Evolutionary conservation across 2,888 invertebrate genomes (phyloP), one percentile per base, ranked within the genome.

Genomic region (Heteromyza rotundicornis): DNA sequence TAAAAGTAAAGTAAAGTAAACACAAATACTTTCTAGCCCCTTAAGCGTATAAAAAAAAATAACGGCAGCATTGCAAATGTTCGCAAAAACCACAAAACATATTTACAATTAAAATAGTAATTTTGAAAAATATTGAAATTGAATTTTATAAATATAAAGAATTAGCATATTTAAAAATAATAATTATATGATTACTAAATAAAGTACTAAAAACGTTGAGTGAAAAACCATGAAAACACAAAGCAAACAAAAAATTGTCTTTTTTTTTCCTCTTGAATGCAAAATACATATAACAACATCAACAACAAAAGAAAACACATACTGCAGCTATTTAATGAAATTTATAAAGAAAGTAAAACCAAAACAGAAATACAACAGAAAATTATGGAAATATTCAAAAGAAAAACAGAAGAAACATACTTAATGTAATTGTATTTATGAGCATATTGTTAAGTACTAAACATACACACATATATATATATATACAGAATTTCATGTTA

Each of bases 1-100:
- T 2, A 49, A 23, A 49, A 55, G 22, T 22, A 32, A 55, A 55
- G 20, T 16, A 32, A 53, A 53, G 2, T 53, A 53, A 27, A 35
- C 20, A 53, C 17, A 53, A 27, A 32, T 16, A n/a, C n/a, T n/a
- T 10, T 12, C 5, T 44, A 44, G 8, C 8, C 14, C 12, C 12
- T 20, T 17, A 49, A 51, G 20, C 16, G 14, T 2, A 19, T 14
- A 14, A 49, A 49, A 20, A 20, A 20, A 20, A 49, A 49, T 2
- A 12, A 27, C 27, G 27, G 27, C 27, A 27, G 10, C 27, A 27
- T 27, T 27, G 27, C 5, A 27, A 27, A 27, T 73, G 74, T 70
- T 71, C 68, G 52, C 14, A 51, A 24, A 22, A 51, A 51, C 27
- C 5, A 40, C 40, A 40, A 32, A 56, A 23, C 19, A 49, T 24